Conservation (phyloP, 2,113 vertebrate genomes). For the Ploceus nigricollis region DNA sequence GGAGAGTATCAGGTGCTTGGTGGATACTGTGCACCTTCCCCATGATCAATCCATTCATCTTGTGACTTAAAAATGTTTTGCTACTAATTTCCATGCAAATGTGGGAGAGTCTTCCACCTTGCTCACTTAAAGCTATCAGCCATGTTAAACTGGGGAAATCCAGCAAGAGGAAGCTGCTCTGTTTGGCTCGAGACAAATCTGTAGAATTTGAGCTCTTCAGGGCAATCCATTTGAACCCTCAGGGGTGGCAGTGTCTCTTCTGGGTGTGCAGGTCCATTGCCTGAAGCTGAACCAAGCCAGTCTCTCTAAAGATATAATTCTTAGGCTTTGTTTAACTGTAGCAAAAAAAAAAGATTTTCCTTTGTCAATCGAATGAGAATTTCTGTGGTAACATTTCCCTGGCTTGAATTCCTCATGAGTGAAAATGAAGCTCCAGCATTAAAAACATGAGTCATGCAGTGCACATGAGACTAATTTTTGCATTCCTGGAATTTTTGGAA, state of each 20-base stretch:
- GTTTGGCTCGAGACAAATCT: neutral
- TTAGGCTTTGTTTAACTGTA: constrained; percentile 3
- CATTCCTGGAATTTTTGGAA: constrained; percentile 76
- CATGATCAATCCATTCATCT: neutral
- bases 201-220: neutral
- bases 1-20: neutral
- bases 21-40: neutral
- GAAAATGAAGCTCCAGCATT: constrained; percentile 72
- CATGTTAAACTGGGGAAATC: neutral
- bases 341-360: constrained; percentile 5
- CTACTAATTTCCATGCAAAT: neutral
- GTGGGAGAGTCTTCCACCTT: neutral
- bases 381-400: constrained; percentile 65
- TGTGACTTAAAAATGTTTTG: neutral
- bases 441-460: constrained; percentile 69
- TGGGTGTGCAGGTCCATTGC: neutral
- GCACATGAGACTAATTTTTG: constrained; percentile 66
- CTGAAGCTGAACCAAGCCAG: neutral
- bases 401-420: constrained; percentile 66
- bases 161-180: neutral
- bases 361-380: neutral
- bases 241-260: neutral
- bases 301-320: neutral
- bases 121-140: neutral
- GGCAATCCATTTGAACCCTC: neutral